phyloP scores from a whole-genome alignment of 2,888 invertebrate genomes.

The Apocheima hispidaria region DNA sequence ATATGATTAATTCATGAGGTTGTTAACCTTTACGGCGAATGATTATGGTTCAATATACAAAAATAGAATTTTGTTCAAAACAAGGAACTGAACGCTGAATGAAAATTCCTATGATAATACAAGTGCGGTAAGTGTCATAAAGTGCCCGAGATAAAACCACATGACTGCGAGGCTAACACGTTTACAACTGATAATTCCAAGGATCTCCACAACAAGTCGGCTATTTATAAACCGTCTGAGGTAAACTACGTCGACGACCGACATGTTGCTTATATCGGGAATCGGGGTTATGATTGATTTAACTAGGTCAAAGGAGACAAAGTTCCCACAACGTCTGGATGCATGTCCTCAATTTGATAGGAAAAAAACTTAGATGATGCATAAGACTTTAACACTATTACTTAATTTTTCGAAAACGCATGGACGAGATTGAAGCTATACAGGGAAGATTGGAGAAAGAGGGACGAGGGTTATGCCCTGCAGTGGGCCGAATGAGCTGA shows the following conservation, averaged over 20 bases:
- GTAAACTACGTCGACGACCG: constrained; percentile 9
- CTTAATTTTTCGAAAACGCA: too few species aligned
- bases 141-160: constrained; percentile 3
- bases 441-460: too few species aligned
- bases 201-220: background rate
- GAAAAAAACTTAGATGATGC: too few species aligned
- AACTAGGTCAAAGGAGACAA: too few species aligned
- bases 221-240: constrained; percentile 22
- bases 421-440: too few species aligned
- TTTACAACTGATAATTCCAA: constrained; percentile 14
- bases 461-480: too few species aligned
- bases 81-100: background rate
- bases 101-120: background rate
- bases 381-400: too few species aligned
- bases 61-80: background rate
- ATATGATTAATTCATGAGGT: background rate
- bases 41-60: background rate
- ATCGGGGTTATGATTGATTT: background rate
- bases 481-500: too few species aligned
- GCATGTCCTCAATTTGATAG: too few species aligned
- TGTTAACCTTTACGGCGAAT: background rate
- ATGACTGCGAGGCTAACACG: constrained; percentile 19
- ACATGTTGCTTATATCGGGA: background rate
- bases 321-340: too few species aligned
- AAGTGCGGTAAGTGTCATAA: constrained; percentile 16